Conservation (phyloP, 2,888 invertebrate genomes). For the Rutpela maculata region DNA sequence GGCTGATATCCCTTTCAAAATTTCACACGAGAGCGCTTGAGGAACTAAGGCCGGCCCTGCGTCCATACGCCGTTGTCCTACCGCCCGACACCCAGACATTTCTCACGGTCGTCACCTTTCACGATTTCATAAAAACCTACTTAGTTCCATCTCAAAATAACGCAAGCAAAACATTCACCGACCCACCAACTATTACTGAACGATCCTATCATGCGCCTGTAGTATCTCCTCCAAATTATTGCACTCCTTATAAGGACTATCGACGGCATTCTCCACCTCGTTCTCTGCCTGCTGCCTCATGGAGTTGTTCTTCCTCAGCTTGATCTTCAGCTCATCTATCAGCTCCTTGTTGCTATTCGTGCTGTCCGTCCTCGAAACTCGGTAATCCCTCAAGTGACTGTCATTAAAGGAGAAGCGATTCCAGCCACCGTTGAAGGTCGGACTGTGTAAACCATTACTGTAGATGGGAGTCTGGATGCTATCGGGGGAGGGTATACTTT, state of each 20-base stretch:
- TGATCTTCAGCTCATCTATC: slow-evolving; percentile 61
- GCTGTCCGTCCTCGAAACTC: slow-evolving; percentile 58
- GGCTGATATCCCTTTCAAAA: no score
- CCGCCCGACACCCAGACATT: no score
- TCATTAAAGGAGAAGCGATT: slow-evolving; percentile 15
- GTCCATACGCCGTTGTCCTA: no score
- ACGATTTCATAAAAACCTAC: no score
- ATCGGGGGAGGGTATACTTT: background rate
- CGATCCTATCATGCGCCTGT: slow-evolving; percentile 50
- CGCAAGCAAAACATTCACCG: no score
- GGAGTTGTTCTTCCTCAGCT: slow-evolving; percentile 52
- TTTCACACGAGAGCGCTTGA: no score
- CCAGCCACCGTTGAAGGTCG: background rate
- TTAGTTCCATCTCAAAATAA: no score
- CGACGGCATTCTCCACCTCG: slow-evolving; percentile 31
- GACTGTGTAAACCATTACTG: slow-evolving; percentile 12
- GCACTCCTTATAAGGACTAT: slow-evolving; percentile 56
- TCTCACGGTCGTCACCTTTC: no score
- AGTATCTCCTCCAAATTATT: slow-evolving; percentile 58
- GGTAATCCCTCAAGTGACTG: background rate
- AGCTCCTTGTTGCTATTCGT: slow-evolving; percentile 59
- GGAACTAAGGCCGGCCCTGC: no score
- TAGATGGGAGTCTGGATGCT: background rate
- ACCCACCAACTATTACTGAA: slow-evolving; percentile 31
- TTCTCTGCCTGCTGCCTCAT: slow-evolving; percentile 12